Base-by-base conservation (phyloP, 2,113 vertebrate genomes). In the Seriola quinqueradiata region DNA sequence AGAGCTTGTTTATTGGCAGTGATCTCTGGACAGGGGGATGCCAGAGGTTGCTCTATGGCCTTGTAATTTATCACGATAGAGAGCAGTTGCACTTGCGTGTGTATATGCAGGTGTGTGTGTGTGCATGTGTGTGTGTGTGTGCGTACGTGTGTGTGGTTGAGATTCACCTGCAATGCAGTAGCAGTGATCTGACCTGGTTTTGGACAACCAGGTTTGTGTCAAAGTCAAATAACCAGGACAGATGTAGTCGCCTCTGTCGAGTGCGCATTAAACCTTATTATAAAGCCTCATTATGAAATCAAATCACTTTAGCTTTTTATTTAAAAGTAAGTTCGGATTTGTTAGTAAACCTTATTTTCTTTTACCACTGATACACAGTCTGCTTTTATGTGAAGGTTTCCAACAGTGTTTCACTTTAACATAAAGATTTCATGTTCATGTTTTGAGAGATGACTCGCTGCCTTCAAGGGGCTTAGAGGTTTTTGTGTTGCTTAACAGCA, bases 141-240 rank as follows among this genome's bases (percentile, higher is more conserved):
- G 11, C 52, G 34, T 25, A 38, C 58, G 59, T 66, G 36, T 55
- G 57, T 17, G 60, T 61, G 23, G 8, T 16, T 68, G 81, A 66
- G 68, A 70, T 70, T 86, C 42, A 81, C 82, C 91, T 89, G 89
- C 88, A 88, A 50, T 91, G 90, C 87, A 87, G 92, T 46, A 50
- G 82, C 61, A 81, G 77, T 19, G 42, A 38, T 48, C 46, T 85
- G 86, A 80, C 87, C 90, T 77, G 86, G 25, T 87, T 90, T 84
- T 72, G 59, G 70, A 34, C 72, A 7, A 8, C 25, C 46, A 75
- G 64, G 69, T 76, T 66, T 66, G 46, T 80, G 68, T 77, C 83
- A 77, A 73, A 85, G 87, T 90, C 86, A 84, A 55, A 85, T 4
- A 87, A 80, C 61, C 70, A 65, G 77, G 66, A 4, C 68, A 81